A percentile compares a stretch with the other conserved stretches of the same genome.
Evolutionary conservation across 2,797 vertebrate species (phyloP).

Genomic region (Oreortyx pictus): DNA sequence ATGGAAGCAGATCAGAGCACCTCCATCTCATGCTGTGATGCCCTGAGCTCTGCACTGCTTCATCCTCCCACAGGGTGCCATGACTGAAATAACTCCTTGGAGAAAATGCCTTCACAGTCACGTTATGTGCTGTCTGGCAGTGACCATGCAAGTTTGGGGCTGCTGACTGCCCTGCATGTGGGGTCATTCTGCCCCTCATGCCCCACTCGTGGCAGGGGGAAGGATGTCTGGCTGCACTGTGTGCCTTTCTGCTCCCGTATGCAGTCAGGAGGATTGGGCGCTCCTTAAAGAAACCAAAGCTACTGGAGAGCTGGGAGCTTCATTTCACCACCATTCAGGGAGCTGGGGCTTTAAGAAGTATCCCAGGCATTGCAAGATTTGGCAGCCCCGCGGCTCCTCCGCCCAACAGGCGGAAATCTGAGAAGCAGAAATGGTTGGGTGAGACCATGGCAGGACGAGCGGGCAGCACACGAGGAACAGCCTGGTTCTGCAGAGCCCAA

Average conservation of each 20-base stretch:
- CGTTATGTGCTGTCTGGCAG: background rate
- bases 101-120: background rate
- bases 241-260: background rate
- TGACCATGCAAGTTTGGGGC: rapidly evolving
- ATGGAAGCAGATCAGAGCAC: background rate
- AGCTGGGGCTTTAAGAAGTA: conserved; percentile 53
- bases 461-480: background rate
- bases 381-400: conserved; percentile 11
- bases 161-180: background rate
- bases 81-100: background rate
- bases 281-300: conserved; percentile 15
- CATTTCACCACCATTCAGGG: background rate
- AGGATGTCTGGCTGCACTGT: background rate
- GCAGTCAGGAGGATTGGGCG: background rate
- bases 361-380: conserved; percentile 8
- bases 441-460: background rate
- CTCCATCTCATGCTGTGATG: background rate
- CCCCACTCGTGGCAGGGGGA: too few relatives aligned
- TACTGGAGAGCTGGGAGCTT: background rate
- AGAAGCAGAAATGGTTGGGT: conserved; percentile 31
- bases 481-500: too few relatives aligned
- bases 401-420: background rate
- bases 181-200: background rate
- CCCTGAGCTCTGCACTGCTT: background rate
- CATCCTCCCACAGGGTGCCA: background rate